Evolutionary conservation across 2,888 invertebrate species (phyloP).

Genomic region (Mimachlamys varia): DNA sequence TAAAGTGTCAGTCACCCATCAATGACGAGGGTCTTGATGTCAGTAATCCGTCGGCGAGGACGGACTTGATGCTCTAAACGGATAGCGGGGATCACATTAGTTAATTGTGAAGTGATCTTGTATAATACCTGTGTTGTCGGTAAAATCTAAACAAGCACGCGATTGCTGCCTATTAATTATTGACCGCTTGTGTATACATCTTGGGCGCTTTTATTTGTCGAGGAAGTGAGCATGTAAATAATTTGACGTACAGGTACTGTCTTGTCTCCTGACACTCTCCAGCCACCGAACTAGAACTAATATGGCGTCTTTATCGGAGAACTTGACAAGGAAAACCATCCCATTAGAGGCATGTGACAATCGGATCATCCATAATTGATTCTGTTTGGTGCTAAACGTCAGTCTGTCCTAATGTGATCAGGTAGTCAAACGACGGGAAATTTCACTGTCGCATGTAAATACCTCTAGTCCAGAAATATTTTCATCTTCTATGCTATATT

Average conservation of each 20-base stretch:
- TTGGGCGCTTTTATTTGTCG: not conserved
- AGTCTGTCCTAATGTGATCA: not conserved
- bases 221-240: not conserved
- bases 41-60: not conserved
- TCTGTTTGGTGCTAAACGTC: not conserved
- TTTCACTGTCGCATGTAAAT: not conserved
- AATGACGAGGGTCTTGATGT: not conserved
- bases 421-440: not conserved
- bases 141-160: not conserved
- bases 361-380: not conserved
- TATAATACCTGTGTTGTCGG: not conserved
- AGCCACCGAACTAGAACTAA: not conserved
- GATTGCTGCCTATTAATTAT: not conserved
- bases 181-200: not conserved
- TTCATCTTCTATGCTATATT: not conserved
- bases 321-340: slow-evolving; percentile 10
- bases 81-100: not conserved
- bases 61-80: not conserved
- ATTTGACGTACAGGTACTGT: not conserved
- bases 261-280: not conserved
- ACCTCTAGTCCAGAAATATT: not conserved
- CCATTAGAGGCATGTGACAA: not conserved
- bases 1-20: not conserved
- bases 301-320: not conserved
- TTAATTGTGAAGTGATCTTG: not conserved